phyloP scores from a whole-genome alignment of 2,888 invertebrate species.

The Ormyrus pomaceus region DNA sequence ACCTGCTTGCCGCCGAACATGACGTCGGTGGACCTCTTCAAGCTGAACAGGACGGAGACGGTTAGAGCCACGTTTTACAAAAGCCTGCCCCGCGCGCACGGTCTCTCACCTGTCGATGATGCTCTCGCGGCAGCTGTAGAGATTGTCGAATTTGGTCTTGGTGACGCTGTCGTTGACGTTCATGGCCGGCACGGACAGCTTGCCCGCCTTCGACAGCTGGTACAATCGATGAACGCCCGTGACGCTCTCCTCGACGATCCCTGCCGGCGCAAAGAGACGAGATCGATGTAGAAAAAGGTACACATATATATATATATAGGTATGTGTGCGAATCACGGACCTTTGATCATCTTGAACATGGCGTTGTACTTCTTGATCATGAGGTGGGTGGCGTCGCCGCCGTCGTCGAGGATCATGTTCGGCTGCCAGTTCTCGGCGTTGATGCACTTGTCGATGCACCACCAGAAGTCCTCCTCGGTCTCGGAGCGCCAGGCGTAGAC shows the following conservation, averaged over 20 bases:
- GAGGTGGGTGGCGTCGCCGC: constrained; percentile 96
- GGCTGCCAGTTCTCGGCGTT: constrained; percentile 96
- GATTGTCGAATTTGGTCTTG: constrained; percentile 98
- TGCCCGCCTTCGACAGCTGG: constrained; percentile 95
- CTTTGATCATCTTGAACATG: constrained; percentile 95
- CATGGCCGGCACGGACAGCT: constrained; percentile 97
- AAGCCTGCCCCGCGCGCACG: background rate
- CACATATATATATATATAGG: too few species aligned
- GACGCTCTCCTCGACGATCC: constrained; percentile 97
- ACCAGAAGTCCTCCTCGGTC: constrained; percentile 99
- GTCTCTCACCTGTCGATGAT: constrained; percentile 85
- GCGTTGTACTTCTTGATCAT: constrained; percentile 97
- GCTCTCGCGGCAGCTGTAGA: constrained; percentile 96
- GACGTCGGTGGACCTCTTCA: constrained; percentile 93
- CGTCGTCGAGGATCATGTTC: constrained; percentile 98
- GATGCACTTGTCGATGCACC: constrained; percentile 98
- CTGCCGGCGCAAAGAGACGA: constrained; percentile 74
- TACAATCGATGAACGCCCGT: constrained; percentile 98
- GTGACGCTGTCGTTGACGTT: constrained; percentile 99
- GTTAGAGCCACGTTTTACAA: background rate
- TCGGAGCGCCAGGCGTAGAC: constrained; percentile 98
- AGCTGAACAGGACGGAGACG: constrained; percentile 73
- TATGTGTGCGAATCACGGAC: constrained; percentile 67
- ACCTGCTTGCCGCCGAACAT: constrained; percentile 99
- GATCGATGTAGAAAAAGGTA: background rate